These are phyloP conservation scores for Brachymystax lenok DNA, from an alignment of 2,797 vertebrate genomes.

Conservation along the genomic window DNA sequence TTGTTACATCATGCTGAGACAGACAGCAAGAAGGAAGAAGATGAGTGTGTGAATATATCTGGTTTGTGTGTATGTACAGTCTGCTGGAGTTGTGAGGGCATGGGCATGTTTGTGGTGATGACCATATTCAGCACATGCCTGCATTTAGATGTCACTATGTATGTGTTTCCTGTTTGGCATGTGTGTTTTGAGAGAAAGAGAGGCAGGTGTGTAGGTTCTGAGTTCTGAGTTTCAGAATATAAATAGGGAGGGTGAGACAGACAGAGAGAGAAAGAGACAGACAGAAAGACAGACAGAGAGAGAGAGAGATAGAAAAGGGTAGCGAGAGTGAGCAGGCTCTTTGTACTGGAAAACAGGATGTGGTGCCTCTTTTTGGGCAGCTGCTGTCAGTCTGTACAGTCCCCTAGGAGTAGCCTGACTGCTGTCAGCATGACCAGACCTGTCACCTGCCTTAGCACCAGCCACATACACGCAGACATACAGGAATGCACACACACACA, in stretches of 20 bases:
- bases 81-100: too few relatives aligned
- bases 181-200: too few relatives aligned
- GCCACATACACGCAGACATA: conserved; percentile 20
- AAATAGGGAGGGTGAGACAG: neutral
- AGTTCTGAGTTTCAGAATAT: too few relatives aligned
- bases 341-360: conserved; percentile 52
- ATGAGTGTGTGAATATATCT: neutral
- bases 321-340: conserved; percentile 25
- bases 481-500: conserved; percentile 4
- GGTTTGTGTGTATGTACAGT: too few relatives aligned
- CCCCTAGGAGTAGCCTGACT: conserved; percentile 64
- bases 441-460: conserved; percentile 63
- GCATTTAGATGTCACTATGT: too few relatives aligned
- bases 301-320: conserved; percentile 21
- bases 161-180: too few relatives aligned
- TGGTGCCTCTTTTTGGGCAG: conserved; percentile 46
- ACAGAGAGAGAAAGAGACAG: conserved; percentile 1
- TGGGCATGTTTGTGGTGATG: too few relatives aligned
- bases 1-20: conserved; percentile 22
- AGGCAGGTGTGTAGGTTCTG: too few relatives aligned
- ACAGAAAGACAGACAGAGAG: neutral
- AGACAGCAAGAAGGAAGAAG: neutral
- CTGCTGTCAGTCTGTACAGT: conserved; percentile 63
- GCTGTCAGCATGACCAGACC: conserved; percentile 67
- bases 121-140: too few relatives aligned